These are phyloP conservation scores for Cirrhinus mrigala DNA, from an alignment of 2,797 vertebrate genomes.

Conservation along the genomic window DNA sequence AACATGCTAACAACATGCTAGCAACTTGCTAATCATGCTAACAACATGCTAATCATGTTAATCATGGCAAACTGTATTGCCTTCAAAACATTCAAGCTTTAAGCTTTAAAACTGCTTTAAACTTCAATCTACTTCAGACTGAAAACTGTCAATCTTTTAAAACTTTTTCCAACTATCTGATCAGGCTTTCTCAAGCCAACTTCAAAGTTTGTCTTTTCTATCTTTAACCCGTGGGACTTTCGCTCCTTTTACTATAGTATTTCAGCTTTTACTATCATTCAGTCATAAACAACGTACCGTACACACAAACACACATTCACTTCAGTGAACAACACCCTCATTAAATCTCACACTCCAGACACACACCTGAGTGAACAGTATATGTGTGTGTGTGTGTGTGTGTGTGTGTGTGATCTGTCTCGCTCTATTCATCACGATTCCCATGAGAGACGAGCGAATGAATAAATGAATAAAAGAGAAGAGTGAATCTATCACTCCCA, in stretches of 20 bases:
- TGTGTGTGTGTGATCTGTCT: background rate
- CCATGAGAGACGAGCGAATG: constrained; percentile 14
- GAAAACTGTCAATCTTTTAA: too few relatives aligned
- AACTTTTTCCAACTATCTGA: too few relatives aligned
- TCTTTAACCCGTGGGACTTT: background rate
- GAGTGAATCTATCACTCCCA: background rate
- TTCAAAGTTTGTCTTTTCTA: too few relatives aligned
- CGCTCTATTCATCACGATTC: background rate
- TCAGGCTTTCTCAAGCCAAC: too few relatives aligned
- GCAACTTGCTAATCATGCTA: too few relatives aligned
- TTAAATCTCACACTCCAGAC: constrained; percentile 19
- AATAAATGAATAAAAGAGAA: background rate
- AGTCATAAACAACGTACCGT: background rate
- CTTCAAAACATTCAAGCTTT: too few relatives aligned
- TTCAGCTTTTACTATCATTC: background rate
- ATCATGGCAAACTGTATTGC: too few relatives aligned
- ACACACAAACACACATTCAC: background rate
- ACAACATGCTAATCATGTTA: too few relatives aligned
- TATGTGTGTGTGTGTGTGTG: constrained; percentile 6
- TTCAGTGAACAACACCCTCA: constrained; percentile 1
- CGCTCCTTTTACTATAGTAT: too few relatives aligned
- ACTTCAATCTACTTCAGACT: too few relatives aligned
- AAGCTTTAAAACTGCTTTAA: too few relatives aligned
- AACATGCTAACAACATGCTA: too few relatives aligned
- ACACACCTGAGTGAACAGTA: constrained; percentile 1